These are phyloP conservation scores for Zoanthus solanderi DNA, from an alignment of 92 coral and sea anemone species.

Conservation along the genomic window DNA sequence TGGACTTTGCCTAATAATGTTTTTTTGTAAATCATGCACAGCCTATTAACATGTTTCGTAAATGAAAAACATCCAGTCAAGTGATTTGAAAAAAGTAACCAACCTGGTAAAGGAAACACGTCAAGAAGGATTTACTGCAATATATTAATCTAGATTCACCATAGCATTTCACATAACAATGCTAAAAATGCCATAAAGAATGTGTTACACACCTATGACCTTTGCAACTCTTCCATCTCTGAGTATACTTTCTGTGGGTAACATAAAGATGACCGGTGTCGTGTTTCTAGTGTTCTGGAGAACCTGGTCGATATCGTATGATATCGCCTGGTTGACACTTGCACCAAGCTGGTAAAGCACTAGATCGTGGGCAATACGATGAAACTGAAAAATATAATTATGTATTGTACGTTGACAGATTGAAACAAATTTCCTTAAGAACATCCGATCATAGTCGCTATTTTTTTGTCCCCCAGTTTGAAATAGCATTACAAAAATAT, in stretches of 20 bases:
- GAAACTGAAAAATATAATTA: constrained; percentile 60
- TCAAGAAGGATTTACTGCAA: no score
- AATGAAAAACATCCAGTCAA: no score
- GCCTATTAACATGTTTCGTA: no score
- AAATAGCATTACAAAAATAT: no score
- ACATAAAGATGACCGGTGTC: constrained; percentile 77
- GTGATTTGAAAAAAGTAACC: no score
- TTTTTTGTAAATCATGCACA: no score
- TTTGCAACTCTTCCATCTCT: constrained; percentile 65
- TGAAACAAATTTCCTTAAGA: no score
- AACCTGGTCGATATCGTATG: constrained; percentile 77
- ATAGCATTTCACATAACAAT: background rate
- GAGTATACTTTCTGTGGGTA: constrained; percentile 70
- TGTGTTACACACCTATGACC: constrained; percentile 65
- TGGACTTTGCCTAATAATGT: no score
- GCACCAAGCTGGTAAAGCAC: constrained; percentile 96
- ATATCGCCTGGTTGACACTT: constrained; percentile 71
- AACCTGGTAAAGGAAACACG: no score
- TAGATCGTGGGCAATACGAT: constrained; percentile 82
- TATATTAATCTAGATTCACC: no score
- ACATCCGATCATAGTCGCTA: background rate
- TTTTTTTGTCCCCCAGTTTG: no score
- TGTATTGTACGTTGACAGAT: background rate
- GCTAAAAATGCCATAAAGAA: background rate
- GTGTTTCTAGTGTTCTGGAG: constrained; percentile 65